phyloP scores from a whole-genome alignment of 2,888 invertebrate species.

The Geophilus truncorum region DNA sequence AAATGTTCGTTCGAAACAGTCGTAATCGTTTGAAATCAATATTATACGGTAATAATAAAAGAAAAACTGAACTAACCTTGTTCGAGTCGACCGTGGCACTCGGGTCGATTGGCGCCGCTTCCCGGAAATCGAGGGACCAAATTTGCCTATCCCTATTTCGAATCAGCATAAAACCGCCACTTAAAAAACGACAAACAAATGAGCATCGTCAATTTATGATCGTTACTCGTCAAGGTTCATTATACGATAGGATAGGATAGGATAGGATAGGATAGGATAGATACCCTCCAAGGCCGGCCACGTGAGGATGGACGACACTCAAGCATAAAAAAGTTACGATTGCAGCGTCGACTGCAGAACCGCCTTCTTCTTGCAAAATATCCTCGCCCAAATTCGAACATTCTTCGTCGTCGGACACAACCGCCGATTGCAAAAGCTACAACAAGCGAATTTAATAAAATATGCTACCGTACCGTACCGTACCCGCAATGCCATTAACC shows the following conservation, averaged over 20 bases:
- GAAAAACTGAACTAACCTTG: not conserved
- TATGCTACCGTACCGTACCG: no score
- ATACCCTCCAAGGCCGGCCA: constrained; percentile 69
- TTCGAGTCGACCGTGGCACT: not conserved
- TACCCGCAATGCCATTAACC: no score
- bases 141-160: constrained; percentile 61
- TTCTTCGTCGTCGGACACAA: constrained; percentile 62
- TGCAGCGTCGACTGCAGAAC: constrained; percentile 73
- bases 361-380: constrained; percentile 62
- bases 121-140: constrained; percentile 59
- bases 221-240: no score
- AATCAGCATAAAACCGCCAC: constrained; percentile 67
- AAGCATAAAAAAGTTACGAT: constrained; percentile 68
- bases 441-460: no score
- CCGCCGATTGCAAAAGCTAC: constrained; percentile 52
- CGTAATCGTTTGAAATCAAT: not conserved
- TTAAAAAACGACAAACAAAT: constrained; percentile 45
- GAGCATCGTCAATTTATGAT: not conserved
- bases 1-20: not conserved
- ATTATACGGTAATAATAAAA: not conserved
- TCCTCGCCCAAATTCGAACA: constrained; percentile 68
- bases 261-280: no score
- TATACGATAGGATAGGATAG: no score
- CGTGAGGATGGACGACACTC: constrained; percentile 65
- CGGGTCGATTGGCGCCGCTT: constrained; percentile 44